Percentiles rank a stretch among this genome's conserved stretches.
These are phyloP conservation scores for Saccostrea cuccullata DNA, from an alignment of 1,140 invertebrate species.

Conservation along the genomic window DNA sequence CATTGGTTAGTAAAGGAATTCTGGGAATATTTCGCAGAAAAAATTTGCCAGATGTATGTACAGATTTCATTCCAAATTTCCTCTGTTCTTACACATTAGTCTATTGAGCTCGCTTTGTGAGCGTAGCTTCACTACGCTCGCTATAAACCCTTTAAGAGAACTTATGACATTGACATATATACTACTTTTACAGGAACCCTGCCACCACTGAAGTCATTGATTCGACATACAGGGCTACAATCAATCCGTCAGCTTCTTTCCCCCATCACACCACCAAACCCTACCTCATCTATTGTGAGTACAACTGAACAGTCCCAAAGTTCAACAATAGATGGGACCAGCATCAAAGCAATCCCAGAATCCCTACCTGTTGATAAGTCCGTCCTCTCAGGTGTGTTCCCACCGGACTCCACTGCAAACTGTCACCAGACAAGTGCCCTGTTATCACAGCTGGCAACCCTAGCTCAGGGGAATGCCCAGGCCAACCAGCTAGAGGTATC, in stretches of 20 bases:
- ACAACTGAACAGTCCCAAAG: not conserved
- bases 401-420: not conserved
- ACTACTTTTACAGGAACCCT: not conserved
- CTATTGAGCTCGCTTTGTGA: too few relatives aligned
- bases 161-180: not conserved
- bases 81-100: too few relatives aligned
- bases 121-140: too few relatives aligned
- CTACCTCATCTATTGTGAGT: not conserved
- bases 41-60: too few relatives aligned
- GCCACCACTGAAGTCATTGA: not conserved
- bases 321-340: not conserved
- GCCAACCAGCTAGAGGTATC: not conserved
- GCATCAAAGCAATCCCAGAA: not conserved
- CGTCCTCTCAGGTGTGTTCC: not conserved
- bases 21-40: too few relatives aligned
- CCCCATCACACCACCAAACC: not conserved
- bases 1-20: too few relatives aligned
- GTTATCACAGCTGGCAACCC: conserved; percentile 9
- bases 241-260: not conserved
- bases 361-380: not conserved
- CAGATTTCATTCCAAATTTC: too few relatives aligned
- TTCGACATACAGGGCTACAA: not conserved
- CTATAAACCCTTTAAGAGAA: too few relatives aligned
- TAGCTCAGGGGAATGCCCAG: conserved; percentile 5
- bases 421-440: conserved; percentile 32